A percentile compares a stretch with the other conserved stretches of the same genome.
Evolutionary conservation across 2,888 invertebrate species (phyloP).

Genomic region (Ametastegia equiseti): DNA sequence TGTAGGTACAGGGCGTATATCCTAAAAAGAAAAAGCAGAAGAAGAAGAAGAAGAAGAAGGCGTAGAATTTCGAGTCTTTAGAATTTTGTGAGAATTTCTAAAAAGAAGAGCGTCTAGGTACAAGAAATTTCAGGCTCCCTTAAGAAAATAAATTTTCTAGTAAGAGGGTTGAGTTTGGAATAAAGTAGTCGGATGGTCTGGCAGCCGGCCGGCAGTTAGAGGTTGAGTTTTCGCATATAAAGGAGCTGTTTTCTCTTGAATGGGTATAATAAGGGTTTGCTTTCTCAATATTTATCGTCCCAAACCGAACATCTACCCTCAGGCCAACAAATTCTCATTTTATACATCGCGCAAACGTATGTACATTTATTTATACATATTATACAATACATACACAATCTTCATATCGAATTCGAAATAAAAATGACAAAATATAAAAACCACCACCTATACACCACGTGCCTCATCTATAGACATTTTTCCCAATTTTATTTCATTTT

Average conservation of each 20-base stretch:
- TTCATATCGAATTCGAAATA: background rate
- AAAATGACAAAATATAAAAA: background rate
- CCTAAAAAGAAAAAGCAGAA: too few relatives aligned
- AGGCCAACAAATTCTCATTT: conserved; percentile 11
- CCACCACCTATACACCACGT: too few relatives aligned
- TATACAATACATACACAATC: background rate
- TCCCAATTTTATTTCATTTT: background rate
- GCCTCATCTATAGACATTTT: background rate
- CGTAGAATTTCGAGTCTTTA: background rate
- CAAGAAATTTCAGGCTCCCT: conserved; percentile 5
- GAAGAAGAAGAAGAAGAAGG: conserved; percentile 7
- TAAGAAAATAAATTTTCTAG: conserved; percentile 29
- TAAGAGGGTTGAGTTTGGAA: conserved; percentile 41
- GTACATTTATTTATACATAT: background rate
- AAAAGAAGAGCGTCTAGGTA: conserved; percentile 13
- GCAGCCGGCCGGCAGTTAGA: conserved; percentile 43
- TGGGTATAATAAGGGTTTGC: conserved; percentile 33
- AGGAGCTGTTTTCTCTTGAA: conserved; percentile 42
- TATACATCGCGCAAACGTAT: background rate
- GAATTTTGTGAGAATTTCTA: conserved; percentile 32
- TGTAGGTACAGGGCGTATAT: too few relatives aligned
- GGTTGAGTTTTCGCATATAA: conserved; percentile 42
- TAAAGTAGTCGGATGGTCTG: conserved; percentile 27
- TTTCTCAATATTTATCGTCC: conserved; percentile 44
- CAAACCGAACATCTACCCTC: conserved; percentile 16